These are phyloP conservation scores for Bucorvus abyssinicus DNA, from an alignment of 2,797 vertebrate genomes.

Conservation along the genomic window DNA sequence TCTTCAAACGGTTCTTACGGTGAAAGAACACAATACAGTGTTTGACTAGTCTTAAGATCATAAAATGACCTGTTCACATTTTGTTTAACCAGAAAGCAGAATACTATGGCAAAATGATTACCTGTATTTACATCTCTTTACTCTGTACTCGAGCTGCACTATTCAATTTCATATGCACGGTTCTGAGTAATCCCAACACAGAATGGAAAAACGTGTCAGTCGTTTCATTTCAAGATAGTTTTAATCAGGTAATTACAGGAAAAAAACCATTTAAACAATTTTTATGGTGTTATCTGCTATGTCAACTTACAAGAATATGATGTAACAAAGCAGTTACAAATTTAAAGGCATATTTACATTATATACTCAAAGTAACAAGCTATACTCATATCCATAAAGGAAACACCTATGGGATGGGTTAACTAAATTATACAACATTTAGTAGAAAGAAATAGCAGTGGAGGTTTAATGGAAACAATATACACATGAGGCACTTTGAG, in stretches of 20 bases:
- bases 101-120: not conserved
- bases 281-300: constrained; percentile 92
- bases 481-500: constrained; percentile 95
- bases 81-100: not conserved
- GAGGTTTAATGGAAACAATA: constrained; percentile 86
- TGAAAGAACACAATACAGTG: not conserved
- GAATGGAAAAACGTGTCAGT: constrained; percentile 57
- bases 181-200: constrained; percentile 37
- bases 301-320: constrained; percentile 93
- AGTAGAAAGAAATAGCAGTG: constrained; percentile 85
- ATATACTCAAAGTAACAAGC: constrained; percentile 91
- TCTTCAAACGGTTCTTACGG: not conserved
- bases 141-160: not conserved
- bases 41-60: not conserved
- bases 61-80: not conserved
- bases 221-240: constrained; percentile 74
- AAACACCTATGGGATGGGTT: constrained; percentile 89
- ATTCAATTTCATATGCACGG: not conserved
- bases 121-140: not conserved
- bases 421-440: constrained; percentile 90
- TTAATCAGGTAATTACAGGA: constrained; percentile 77
- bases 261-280: constrained; percentile 85
- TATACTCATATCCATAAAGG: constrained; percentile 85
- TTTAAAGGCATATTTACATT: constrained; percentile 94
- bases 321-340: constrained; percentile 95